Conservation (phyloP, 1,140 invertebrate genomes). For the Gonatopus flavifemur region DNA sequence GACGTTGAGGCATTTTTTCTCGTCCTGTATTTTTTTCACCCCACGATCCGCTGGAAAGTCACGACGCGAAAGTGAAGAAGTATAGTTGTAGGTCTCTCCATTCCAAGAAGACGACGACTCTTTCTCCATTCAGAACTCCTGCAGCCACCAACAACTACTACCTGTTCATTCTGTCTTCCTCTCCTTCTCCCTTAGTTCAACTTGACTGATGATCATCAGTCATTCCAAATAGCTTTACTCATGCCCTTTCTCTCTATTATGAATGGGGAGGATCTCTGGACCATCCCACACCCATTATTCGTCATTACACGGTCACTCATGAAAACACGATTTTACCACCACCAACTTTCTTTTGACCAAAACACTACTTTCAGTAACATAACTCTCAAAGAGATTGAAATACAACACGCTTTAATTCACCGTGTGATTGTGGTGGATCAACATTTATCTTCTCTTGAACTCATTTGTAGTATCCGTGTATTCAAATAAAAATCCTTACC, state of each 20-base stretch:
- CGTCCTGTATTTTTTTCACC: slow-evolving; percentile 10
- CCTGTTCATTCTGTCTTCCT: slow-evolving; percentile 27
- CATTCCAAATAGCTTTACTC: slow-evolving; percentile 46
- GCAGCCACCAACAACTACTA: slow-evolving; percentile 22
- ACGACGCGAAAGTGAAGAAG: slow-evolving; percentile 1
- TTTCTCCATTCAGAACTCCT: slow-evolving; percentile 31
- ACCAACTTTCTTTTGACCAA: no score
- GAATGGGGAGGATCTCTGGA: slow-evolving; percentile 28
- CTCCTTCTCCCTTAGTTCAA: slow-evolving; percentile 4
- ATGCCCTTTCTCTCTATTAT: slow-evolving; percentile 15
- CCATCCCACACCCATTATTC: slow-evolving; percentile 48
- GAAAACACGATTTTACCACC: slow-evolving; percentile 48
- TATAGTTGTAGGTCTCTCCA: slow-evolving; percentile 16
- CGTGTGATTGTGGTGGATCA: no score
- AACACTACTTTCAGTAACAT: no score
- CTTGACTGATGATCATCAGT: slow-evolving; percentile 43
- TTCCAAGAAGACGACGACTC: slow-evolving; percentile 27
- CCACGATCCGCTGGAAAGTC: neutral
- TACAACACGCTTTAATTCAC: no score
- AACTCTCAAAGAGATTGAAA: no score
- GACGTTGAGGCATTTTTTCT: slow-evolving; percentile 24
- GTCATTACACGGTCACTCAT: slow-evolving; percentile 56
- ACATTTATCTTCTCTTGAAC: no score
- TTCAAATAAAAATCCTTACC: no score
- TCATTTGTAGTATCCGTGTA: no score